phyloP scores from a whole-genome alignment of 2,888 invertebrate genomes.

The Crocallis elinguaria region DNA sequence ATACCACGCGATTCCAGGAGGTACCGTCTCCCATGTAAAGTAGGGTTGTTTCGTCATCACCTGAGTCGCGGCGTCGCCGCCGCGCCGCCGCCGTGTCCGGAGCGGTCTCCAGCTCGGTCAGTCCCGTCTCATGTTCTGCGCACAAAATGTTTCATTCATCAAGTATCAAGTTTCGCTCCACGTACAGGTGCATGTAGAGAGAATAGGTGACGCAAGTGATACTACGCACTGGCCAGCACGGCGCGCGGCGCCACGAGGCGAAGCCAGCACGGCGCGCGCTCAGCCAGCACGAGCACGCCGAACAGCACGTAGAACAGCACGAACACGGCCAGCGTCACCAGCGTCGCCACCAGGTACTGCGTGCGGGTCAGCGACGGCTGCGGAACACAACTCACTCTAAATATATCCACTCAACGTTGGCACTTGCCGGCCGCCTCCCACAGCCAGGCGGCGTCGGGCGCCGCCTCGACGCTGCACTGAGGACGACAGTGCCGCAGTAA shows the following conservation, averaged over 20 bases:
- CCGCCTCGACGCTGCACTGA: no score
- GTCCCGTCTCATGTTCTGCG: constrained; percentile 32
- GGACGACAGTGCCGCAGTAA: no score
- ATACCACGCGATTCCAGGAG: background rate
- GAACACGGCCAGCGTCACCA: constrained; percentile 58
- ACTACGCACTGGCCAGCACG: constrained; percentile 54
- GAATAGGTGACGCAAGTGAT: no score
- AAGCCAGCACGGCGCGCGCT: constrained; percentile 63
- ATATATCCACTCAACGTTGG: no score
- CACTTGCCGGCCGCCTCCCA: no score
- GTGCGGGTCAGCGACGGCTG: constrained; percentile 63
- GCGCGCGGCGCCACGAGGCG: constrained; percentile 58
- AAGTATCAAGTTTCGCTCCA: no score
- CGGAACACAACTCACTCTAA: no score
- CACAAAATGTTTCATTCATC: no score
- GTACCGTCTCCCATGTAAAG: background rate
- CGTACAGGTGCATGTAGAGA: no score
- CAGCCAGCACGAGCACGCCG: constrained; percentile 64
- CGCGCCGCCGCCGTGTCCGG: constrained; percentile 33
- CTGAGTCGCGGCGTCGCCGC: constrained; percentile 52
- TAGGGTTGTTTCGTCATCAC: constrained; percentile 41
- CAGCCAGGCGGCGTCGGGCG: background rate
- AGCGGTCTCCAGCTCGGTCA: constrained; percentile 34
- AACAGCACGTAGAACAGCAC: constrained; percentile 63
- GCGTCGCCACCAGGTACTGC: constrained; percentile 63